Evolutionary conservation across 1,140 invertebrate genomes (phyloP).

Genomic region (Brachionus asplanchnoidis): DNA sequence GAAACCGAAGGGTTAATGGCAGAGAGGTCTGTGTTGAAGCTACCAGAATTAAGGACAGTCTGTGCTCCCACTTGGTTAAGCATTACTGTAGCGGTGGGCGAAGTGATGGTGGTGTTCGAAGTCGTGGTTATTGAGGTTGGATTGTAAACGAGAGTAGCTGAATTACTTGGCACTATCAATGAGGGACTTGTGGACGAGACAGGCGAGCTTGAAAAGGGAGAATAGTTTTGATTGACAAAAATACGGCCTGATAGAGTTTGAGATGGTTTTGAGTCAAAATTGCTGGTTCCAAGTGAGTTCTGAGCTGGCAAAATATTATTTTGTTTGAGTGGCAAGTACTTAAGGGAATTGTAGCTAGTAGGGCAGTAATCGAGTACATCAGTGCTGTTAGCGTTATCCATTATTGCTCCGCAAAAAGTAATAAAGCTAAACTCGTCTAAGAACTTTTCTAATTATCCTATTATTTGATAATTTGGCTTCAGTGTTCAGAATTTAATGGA

Average conservation of each 20-base stretch:
- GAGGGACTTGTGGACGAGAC: not conserved
- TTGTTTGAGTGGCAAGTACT: not conserved
- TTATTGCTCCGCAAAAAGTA: not conserved
- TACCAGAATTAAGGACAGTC: not conserved
- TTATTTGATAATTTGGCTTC: not conserved
- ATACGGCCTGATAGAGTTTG: not conserved
- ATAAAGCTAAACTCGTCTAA: not conserved
- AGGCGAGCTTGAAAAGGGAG: not conserved
- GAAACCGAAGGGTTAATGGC: not conserved
- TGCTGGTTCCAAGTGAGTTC: not conserved
- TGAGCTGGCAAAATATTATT: not conserved
- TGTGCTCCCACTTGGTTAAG: not conserved
- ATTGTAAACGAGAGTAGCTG: not conserved
- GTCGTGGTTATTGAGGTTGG: constrained; percentile 17
- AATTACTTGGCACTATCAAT: not conserved
- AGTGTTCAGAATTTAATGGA: not conserved
- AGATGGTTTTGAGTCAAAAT: not conserved
- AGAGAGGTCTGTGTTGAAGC: not conserved
- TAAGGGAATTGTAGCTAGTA: not conserved
- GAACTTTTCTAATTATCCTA: not conserved
- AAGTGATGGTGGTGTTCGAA: not conserved
- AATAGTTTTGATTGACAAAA: not conserved
- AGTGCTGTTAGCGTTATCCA: constrained; percentile 2
- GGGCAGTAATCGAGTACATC: not conserved
- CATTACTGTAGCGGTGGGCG: not conserved